These are phyloP conservation scores for Leptatherina wallacei DNA, from an alignment of 2,797 vertebrate species.

Conservation along the genomic window DNA sequence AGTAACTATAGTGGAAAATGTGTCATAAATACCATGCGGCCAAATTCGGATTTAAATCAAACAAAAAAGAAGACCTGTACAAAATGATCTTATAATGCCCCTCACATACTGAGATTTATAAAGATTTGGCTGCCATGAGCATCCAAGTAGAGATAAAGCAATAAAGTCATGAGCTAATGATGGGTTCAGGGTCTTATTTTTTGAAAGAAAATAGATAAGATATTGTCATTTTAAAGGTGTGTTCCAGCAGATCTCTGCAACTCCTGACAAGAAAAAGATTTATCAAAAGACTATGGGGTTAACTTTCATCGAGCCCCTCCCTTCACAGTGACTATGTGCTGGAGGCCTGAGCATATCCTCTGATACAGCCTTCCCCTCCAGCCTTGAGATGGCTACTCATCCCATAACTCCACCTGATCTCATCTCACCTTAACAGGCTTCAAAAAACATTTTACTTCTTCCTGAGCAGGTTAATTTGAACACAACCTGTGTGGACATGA, in stretches of 20 bases:
- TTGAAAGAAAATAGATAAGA: background rate
- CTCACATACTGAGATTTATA: background rate
- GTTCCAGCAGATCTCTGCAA: background rate
- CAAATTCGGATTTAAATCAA: background rate
- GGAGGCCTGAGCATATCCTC: constrained; percentile 38
- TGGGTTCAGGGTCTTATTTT: background rate
- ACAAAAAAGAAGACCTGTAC: background rate
- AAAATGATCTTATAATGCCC: background rate
- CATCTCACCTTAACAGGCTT: constrained; percentile 40
- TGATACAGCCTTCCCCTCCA: constrained; percentile 26
- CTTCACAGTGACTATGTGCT: background rate
- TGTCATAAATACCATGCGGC: background rate
- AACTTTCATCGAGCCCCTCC: constrained; percentile 5
- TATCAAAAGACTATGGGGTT: background rate
- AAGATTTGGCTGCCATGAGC: background rate
- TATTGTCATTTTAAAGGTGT: background rate
- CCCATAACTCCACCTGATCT: constrained; percentile 39
- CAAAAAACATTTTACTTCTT: constrained; percentile 31
- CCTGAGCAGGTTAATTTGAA: background rate
- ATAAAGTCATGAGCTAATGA: background rate
- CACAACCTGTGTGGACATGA: constrained; percentile 69
- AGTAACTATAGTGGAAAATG: background rate
- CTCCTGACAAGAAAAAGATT: background rate
- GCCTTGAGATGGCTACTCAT: constrained; percentile 18
- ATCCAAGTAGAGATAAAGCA: background rate